A percentile compares a stretch with the other conserved stretches of the same genome.
These are phyloP conservation scores for Heptranchias perlo DNA, from an alignment of 2,113 vertebrate species.

Conservation along the genomic window DNA sequence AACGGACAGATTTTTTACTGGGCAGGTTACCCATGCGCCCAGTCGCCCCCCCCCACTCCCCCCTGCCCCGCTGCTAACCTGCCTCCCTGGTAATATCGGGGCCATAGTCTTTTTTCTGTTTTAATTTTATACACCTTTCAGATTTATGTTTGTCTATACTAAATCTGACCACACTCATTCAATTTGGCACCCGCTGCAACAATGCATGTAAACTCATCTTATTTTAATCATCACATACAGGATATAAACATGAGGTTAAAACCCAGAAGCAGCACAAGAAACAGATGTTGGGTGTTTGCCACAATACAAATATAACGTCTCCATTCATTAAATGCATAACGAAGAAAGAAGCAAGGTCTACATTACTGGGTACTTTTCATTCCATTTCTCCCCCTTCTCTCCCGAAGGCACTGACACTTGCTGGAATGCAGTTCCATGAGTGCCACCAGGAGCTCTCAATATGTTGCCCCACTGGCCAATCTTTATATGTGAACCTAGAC, in stretches of 20 bases:
- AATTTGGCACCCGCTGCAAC: not conserved
- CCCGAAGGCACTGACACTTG: not conserved
- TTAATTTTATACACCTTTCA: not conserved
- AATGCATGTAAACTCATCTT: not conserved
- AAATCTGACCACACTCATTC: not conserved
- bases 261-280: constrained; percentile 13
- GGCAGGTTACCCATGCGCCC: too few species aligned
- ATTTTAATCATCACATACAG: not conserved
- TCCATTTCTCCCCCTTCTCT: not conserved
- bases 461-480: not conserved
- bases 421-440: not conserved
- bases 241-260: not conserved
- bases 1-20: too few species aligned
- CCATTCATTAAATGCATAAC: not conserved
- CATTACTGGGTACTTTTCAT: not conserved
- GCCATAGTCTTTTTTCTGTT: not conserved
- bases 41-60: too few species aligned
- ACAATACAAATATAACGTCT: not conserved
- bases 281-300: not conserved
- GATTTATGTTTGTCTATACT: not conserved
- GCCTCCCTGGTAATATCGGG: too few species aligned
- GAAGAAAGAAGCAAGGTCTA: not conserved
- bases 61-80: too few species aligned
- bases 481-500: not conserved
- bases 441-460: not conserved